Base-by-base conservation (phyloP, 2,888 invertebrate genomes). In the Congeria kusceri region DNA sequence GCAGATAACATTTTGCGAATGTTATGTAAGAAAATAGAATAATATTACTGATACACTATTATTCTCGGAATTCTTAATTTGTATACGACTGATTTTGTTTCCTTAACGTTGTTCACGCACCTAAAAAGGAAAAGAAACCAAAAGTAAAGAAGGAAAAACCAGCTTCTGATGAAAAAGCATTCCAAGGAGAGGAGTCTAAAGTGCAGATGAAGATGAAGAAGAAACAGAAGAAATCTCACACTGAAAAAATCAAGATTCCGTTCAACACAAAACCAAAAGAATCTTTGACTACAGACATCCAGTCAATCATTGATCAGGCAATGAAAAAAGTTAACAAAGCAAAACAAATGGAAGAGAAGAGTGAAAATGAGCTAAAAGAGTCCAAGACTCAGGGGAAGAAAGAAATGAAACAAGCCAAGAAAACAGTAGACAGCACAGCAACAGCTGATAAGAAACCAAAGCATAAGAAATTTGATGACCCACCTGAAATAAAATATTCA, bases 101-200 rank as follows among this genome's bases (percentile, higher is more conserved):
- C 29, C 73, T 73, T 73, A 56, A 73, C 73, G 18, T 13, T 47
- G 7, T 39, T 2, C 15, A 70, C 62, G 9, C 44, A 61, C 53
- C 47, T n/a, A 46, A 72, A 49, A 23, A 49, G 46, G 72, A 65
- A 46, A 25, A 29, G 11, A 61, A 69, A 44, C 68, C 69, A 47
- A 68, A 64, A 25, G 65, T 29, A 28, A 72, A 64, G 44, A 68
- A 72, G 56, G 39, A 27, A 5, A 25, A 27, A 28, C 15, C 5
- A 2, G 56, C 53, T 20, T 46, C 70, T 13, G 57, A 56, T 53
- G 57, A 63, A 25, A 70, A 53, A 59, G 64, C 53, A 23, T 78
- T 78, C 39, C 61, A 69, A 46, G 69, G 64, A n/a, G 73, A 68
- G 44, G 68, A 69, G 46, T 53, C 73, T 0, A 61, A 70, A 46